Evolutionary conservation across 2,888 invertebrate genomes (phyloP).

Genomic region (Malthinus seriepunctatus): DNA sequence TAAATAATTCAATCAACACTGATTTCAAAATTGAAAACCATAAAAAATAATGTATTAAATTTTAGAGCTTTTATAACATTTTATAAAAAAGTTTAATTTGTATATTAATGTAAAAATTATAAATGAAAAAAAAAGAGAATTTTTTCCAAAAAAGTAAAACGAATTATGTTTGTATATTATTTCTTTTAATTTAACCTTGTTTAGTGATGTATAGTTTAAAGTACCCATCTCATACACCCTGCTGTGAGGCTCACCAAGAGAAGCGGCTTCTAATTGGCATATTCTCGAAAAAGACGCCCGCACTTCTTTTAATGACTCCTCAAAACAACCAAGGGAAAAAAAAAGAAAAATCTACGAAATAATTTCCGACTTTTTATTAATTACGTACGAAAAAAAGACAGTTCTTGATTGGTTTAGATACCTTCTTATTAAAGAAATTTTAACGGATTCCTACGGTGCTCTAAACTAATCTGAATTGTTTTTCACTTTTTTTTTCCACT

Average conservation of each 20-base stretch:
- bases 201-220: conserved; percentile 25
- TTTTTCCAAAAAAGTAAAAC: conserved; percentile 1
- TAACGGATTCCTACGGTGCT: conserved; percentile 32
- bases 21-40: too few species aligned
- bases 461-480: conserved; percentile 35
- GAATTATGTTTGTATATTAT: background rate
- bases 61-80: too few species aligned
- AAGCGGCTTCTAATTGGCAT: conserved; percentile 32
- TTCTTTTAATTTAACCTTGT: conserved; percentile 9
- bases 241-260: conserved; percentile 29
- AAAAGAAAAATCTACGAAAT: conserved; percentile 23
- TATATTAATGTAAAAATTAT: too few species aligned
- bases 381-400: conserved; percentile 28
- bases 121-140: background rate
- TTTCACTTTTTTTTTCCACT: conserved; percentile 27
- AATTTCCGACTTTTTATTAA: conserved; percentile 34
- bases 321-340: too few species aligned
- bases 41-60: too few species aligned
- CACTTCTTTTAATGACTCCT: conserved; percentile 42
- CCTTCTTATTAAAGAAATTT: conserved; percentile 24
- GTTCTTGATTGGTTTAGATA: conserved; percentile 35
- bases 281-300: conserved; percentile 39
- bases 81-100: too few species aligned
- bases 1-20: too few species aligned
- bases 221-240: conserved; percentile 24